Evolutionary conservation across 2,113 vertebrate genomes (phyloP).

Genomic region (Odocoileus virginianus): DNA sequence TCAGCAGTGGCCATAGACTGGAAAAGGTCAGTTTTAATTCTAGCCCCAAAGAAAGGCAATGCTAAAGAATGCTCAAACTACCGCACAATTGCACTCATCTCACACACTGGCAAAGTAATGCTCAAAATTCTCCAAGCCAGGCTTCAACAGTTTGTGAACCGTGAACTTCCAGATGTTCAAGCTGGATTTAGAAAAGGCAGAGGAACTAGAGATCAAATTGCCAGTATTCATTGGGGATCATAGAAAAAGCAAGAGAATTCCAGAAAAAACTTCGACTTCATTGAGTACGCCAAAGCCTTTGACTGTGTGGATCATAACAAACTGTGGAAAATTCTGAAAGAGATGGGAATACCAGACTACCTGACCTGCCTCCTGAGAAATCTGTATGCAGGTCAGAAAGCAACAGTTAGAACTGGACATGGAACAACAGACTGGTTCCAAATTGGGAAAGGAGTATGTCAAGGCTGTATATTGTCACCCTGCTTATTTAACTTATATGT

Average conservation of each 20-base stretch:
- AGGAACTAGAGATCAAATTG: not conserved
- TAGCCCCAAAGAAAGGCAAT: not conserved
- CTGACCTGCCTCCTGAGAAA: not conserved
- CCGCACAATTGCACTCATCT: not conserved
- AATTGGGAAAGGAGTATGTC: fast-evolving
- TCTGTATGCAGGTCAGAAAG: not conserved
- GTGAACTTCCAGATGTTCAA: not conserved
- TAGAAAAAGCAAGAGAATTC: not conserved
- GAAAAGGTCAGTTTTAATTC: not conserved
- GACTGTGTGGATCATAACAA: not conserved
- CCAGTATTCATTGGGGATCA: not conserved
- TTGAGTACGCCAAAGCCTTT: not conserved
- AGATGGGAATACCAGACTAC: not conserved
- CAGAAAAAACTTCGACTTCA: not conserved
- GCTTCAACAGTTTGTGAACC: not conserved
- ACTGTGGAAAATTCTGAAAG: not conserved
- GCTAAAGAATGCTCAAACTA: not conserved
- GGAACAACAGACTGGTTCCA: not conserved
- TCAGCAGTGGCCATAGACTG: not conserved
- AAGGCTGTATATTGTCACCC: not conserved
- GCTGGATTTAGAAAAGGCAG: not conserved
- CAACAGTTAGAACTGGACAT: not conserved
- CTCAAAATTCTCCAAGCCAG: not conserved
- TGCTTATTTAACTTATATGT: not conserved
- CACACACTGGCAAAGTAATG: not conserved